Base-by-base conservation (phyloP, 2,113 vertebrate species). In the Labeo catla region DNA sequence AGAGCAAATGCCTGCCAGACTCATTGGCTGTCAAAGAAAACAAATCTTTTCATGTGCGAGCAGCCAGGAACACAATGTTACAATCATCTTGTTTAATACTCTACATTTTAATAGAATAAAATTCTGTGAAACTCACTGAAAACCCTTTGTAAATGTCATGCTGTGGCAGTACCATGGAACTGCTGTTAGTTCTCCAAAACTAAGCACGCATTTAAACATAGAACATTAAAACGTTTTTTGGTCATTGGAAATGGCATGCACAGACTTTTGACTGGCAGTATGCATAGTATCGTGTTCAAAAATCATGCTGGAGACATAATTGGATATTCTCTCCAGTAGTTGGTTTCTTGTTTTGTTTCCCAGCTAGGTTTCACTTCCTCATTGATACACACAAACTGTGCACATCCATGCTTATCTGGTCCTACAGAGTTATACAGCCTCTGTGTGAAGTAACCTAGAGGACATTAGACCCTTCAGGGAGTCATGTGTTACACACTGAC, bases 361-460 rank as follows among this genome's bases (percentile, higher is more conserved):
- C 23, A 36, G 80, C 19, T 9, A 36, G 80, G n/a, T 34, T 81
- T 77, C 72, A 45, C 9, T 28, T 76, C 8, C n/a, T 63, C n/a
- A 52, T 54, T 47, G n/a, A 86, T 28, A 80, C n/a, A 16, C 1
- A 47, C 52, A 59, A 23, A 65, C 83, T 74, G 72, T 49, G 45
- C 72, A 65, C 57, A 77, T 13, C 28, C 39, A 66, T 52, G 28
- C 39, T 70, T 82, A 70, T 82, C 63, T 52, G 63, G 23, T 70
- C 63, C 45, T 10, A 8, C 79, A 66, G 43, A 81, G 79, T 43
- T 52, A 19, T 12, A 54, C 2, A 19, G 13, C 49, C 39, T 19
- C 36, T 45, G 5, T 81, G 59, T 85, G 77, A 74, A 72, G 13
- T 81, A 80, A 80, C 84, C 50, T 70, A 12, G 36, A 86, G 77